Conservation (phyloP, 2,888 invertebrate genomes). For the Lymantria dispar region DNA sequence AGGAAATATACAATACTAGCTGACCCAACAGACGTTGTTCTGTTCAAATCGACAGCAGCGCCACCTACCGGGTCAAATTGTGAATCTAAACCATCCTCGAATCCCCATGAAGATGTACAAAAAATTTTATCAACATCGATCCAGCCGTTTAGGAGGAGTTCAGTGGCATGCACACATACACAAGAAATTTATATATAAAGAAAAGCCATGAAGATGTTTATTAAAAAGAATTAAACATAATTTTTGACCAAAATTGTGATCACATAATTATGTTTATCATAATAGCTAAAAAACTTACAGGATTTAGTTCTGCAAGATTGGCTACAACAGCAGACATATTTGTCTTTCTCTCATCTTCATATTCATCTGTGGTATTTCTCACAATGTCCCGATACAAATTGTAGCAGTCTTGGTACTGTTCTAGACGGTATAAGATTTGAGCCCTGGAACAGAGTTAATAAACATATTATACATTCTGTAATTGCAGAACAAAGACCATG, state of each 20-base stretch:
- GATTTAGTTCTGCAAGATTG: conserved; percentile 85
- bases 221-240: background rate
- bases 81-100: too few relatives aligned
- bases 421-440: conserved; percentile 93
- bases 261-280: background rate
- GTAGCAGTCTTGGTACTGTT: conserved; percentile 93
- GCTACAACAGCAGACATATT: conserved; percentile 96
- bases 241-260: background rate
- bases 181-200: too few relatives aligned
- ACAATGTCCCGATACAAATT: conserved; percentile 93
- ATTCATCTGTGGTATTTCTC: conserved; percentile 96
- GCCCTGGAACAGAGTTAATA: conserved; percentile 72
- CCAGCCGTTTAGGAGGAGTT: too few relatives aligned
- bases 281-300: conserved; percentile 67
- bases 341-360: conserved; percentile 96
- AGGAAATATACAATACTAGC: background rate
- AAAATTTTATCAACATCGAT: too few relatives aligned
- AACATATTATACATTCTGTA: background rate
- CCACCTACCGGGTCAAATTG: too few relatives aligned
- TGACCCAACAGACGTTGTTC: too few relatives aligned
- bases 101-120: too few relatives aligned
- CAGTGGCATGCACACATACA: too few relatives aligned
- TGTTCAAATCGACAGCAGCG: too few relatives aligned
- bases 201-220: background rate
- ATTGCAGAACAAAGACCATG: too few relatives aligned